phyloP scores from a whole-genome alignment of 2,797 vertebrate genomes.

The Poeciliopsis presidionis region DNA sequence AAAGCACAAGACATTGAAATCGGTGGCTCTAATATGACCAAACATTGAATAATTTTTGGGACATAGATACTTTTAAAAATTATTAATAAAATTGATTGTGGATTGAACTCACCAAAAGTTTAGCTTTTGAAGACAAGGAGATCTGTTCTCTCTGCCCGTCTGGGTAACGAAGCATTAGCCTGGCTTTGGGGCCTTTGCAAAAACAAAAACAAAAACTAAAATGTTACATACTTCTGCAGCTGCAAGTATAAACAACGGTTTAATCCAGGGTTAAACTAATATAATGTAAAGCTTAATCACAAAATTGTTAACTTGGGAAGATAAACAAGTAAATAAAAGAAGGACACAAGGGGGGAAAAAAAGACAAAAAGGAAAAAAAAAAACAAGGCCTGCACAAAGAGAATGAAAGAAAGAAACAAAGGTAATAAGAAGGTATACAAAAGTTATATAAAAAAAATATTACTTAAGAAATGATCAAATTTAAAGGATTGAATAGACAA shows the following conservation, averaged over 20 bases:
- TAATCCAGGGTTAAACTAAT: neutral
- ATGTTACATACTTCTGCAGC: neutral
- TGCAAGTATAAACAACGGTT: neutral
- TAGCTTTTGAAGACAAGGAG: conserved; percentile 94
- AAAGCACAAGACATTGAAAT: neutral
- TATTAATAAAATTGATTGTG: neutral
- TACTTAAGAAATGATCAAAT: neutral
- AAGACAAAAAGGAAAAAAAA: neutral
- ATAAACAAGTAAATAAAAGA: neutral
- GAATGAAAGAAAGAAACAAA: neutral
- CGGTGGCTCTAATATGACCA: neutral
- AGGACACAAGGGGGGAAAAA: neutral
- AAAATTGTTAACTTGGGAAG: neutral
- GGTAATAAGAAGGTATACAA: neutral
- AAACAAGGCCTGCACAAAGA: neutral
- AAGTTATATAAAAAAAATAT: neutral
- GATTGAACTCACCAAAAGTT: conserved; percentile 87
- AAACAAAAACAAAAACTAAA: neutral
- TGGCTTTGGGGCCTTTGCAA: conserved; percentile 93
- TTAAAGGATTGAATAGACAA: neutral
- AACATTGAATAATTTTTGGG: neutral
- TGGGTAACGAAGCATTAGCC: conserved; percentile 97
- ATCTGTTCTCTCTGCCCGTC: conserved; percentile 98
- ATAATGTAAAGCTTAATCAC: neutral
- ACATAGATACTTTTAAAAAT: neutral